A percentile compares a stretch with the other conserved stretches of the same genome.
Conservation (phyloP, 2,113 vertebrate genomes). For the Tragelaphus strepsiceros region DNA sequence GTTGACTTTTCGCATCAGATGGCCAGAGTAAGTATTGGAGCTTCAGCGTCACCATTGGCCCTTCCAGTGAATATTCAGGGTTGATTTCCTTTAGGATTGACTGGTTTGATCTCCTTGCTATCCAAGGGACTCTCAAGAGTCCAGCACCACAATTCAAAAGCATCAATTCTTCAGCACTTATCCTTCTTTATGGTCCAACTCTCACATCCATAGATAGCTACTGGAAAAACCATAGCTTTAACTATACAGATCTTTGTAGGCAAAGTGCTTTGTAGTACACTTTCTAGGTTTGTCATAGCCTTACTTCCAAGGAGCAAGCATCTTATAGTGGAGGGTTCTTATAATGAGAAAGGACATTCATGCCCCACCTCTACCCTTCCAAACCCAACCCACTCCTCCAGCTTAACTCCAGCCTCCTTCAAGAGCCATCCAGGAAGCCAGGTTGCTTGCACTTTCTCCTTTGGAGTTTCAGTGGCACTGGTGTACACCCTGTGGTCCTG, state of each 20-base stretch:
- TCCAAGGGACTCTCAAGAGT: not conserved
- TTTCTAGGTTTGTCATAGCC: not conserved
- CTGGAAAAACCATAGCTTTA: not conserved
- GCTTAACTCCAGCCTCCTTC: not conserved
- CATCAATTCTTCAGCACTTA: fast-evolving
- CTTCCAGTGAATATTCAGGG: not conserved
- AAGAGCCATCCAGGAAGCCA: not conserved
- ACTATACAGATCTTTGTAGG: not conserved
- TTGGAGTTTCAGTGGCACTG: not conserved
- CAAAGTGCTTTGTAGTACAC: not conserved
- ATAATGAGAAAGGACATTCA: not conserved
- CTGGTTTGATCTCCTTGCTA: not conserved
- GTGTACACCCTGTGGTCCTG: fast-evolving
- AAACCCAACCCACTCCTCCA: not conserved
- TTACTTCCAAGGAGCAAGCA: not conserved
- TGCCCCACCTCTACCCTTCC: not conserved
- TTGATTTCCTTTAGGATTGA: not conserved
- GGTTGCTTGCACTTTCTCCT: not conserved
- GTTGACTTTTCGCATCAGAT: not conserved
- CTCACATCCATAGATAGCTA: not conserved
- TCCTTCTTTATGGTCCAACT: not conserved
- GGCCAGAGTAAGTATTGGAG: not conserved
- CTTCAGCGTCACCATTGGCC: not conserved
- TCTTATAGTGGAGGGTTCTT: not conserved
- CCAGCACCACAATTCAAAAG: not conserved